A percentile compares a stretch with the other conserved stretches of the same genome.
Conservation (phyloP, 2,113 vertebrate genomes). For the Eleginops maclovinus region DNA sequence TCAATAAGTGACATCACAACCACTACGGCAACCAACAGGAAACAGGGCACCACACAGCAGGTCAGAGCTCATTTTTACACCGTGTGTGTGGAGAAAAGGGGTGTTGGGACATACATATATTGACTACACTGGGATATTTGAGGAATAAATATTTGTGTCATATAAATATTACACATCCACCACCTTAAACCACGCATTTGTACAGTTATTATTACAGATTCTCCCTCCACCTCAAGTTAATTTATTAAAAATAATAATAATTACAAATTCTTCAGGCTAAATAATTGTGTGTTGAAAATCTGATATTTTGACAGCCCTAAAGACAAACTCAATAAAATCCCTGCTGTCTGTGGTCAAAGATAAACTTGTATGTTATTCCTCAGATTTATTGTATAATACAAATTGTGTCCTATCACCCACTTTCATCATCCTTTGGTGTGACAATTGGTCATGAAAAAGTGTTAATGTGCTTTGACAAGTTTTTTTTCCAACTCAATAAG, state of each 20-base stretch:
- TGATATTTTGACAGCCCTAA: no score
- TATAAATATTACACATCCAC: no score
- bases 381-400: not conserved
- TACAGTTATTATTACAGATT: no score
- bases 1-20: slow-evolving; percentile 97
- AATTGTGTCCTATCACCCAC: not conserved
- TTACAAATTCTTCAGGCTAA: no score
- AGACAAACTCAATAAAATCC: slow-evolving; percentile 1
- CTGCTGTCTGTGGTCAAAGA: slow-evolving; percentile 40
- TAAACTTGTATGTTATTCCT: slow-evolving; percentile 22
- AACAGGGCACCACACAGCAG: slow-evolving; percentile 87
- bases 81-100: not conserved
- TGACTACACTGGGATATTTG: no score
- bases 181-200: no score
- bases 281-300: no score
- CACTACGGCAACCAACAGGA: slow-evolving; percentile 95
- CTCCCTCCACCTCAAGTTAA: no score
- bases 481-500: slow-evolving; percentile 42
- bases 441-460: slow-evolving; percentile 56
- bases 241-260: no score
- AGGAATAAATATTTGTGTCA: no score
- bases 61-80: slow-evolving; percentile 60
- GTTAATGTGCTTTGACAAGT: slow-evolving; percentile 55
- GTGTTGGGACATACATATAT: no score
- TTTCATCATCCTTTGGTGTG: slow-evolving; percentile 10